phyloP scores from a whole-genome alignment of 2,113 vertebrate genomes.

The Tetraodon nigroviridis region DNA sequence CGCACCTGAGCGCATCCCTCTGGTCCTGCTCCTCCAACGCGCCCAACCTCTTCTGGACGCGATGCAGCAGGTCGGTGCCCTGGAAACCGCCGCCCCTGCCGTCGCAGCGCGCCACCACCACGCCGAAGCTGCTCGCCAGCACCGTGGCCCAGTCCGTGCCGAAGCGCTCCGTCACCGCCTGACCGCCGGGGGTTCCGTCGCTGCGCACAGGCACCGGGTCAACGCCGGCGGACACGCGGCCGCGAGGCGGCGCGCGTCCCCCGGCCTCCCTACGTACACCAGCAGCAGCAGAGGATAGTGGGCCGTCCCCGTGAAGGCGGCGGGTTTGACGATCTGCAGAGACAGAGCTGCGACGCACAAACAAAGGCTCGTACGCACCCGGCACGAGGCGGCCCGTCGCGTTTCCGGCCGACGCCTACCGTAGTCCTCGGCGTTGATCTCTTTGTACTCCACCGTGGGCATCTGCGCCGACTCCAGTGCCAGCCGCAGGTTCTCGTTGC shows the following conservation, averaged over 20 bases:
- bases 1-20: conserved; percentile 81
- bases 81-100: conserved; percentile 90
- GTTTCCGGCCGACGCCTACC: conserved; percentile 63
- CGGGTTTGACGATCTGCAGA: conserved; percentile 92
- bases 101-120: conserved; percentile 83
- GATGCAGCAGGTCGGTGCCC: conserved; percentile 87
- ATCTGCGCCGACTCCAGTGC: conserved; percentile 84
- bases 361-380: too few relatives aligned
- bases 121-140: conserved; percentile 87
- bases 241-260: background rate
- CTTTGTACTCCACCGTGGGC: conserved; percentile 83
- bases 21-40: conserved; percentile 86
- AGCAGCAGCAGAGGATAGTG: conserved; percentile 91
- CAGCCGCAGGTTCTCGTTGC: conserved; percentile 80
- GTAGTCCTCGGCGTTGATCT: conserved; percentile 84
- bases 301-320: conserved; percentile 77
- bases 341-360: conserved; percentile 77
- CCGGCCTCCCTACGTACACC: conserved; percentile 79
- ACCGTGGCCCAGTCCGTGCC: conserved; percentile 85
- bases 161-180: conserved; percentile 86
- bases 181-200: conserved; percentile 85
- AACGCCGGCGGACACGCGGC: background rate
- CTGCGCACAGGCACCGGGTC: conserved; percentile 33
- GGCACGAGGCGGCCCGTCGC: too few relatives aligned
- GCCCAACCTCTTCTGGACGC: conserved; percentile 83